phyloP scores from a whole-genome alignment of 2,113 vertebrate species.

The Tonatia bakeri region DNA sequence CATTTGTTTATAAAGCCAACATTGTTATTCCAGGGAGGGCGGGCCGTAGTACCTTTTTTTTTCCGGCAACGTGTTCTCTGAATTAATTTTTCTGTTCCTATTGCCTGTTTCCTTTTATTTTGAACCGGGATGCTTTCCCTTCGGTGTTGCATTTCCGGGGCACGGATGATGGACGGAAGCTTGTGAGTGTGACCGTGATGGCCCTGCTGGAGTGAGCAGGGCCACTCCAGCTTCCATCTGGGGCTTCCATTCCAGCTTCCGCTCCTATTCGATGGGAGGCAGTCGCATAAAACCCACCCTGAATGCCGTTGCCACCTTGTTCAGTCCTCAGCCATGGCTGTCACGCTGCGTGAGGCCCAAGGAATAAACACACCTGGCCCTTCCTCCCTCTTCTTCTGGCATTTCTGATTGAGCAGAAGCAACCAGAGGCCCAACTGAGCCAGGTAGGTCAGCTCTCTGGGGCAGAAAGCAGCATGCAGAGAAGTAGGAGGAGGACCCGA shows the following conservation, averaged over 20 bases:
- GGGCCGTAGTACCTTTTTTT: not conserved
- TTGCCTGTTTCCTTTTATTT: not conserved
- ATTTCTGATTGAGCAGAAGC: not conserved
- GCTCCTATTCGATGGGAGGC: not conserved
- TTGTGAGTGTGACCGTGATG: not conserved
- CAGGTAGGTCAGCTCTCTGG: rapidly evolving
- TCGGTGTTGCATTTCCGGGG: not conserved
- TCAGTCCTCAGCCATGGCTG: not conserved
- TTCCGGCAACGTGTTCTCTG: not conserved
- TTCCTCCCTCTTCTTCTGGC: not conserved
- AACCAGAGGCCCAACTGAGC: rapidly evolving
- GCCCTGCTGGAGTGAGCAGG: no score
- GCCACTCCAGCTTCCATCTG: not conserved
- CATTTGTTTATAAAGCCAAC: not conserved
- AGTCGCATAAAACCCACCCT: not conserved
- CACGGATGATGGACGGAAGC: not conserved
- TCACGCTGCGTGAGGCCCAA: rapidly evolving
- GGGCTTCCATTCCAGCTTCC: not conserved
- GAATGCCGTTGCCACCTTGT: not conserved
- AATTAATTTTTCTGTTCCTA: not conserved
- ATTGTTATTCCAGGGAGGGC: not conserved
- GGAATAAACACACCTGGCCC: not conserved
- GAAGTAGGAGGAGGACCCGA: not conserved
- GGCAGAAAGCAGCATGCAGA: not conserved
- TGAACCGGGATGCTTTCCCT: not conserved